Conservation (phyloP, 2,797 vertebrate genomes). For the Neostethus bicornis region DNA sequence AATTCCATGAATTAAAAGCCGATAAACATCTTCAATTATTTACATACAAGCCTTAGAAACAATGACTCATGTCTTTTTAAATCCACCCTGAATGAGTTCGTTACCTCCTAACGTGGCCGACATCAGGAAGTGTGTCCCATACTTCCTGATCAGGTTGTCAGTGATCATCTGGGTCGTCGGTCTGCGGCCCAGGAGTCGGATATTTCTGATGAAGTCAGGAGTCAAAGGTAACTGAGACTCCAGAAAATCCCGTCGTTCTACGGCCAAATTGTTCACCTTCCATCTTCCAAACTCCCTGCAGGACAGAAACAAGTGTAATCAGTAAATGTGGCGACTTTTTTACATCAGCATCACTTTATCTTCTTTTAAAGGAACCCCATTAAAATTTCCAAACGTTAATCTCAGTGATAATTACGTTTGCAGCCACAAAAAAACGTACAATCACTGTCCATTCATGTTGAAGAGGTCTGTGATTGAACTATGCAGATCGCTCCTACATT, state of each 20-base stretch:
- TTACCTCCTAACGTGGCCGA: slow-evolving; percentile 97
- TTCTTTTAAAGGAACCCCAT: too few species aligned
- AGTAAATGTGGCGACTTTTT: neutral
- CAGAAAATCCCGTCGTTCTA: slow-evolving; percentile 93
- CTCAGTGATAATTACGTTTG: too few species aligned
- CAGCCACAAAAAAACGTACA: too few species aligned
- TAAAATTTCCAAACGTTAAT: too few species aligned
- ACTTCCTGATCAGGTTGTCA: slow-evolving; percentile 97
- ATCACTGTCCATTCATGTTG: too few species aligned
- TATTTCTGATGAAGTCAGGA: slow-evolving; percentile 94
- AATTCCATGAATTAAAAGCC: too few species aligned
- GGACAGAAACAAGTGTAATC: slow-evolving; percentile 19
- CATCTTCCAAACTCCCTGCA: slow-evolving; percentile 96
- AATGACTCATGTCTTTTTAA: too few species aligned
- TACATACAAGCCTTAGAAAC: too few species aligned
- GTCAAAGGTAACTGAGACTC: slow-evolving; percentile 92
- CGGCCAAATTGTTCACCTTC: slow-evolving; percentile 97
- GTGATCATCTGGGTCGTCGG: slow-evolving; percentile 92
- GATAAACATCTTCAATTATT: too few species aligned
- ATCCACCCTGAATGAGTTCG: too few species aligned
- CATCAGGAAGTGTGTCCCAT: slow-evolving; percentile 96
- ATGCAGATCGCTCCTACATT: neutral
- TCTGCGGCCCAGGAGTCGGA: slow-evolving; percentile 90
- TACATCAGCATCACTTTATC: too few species aligned
- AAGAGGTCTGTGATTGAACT: too few species aligned